Evolutionary conservation across 2,797 vertebrate genomes (phyloP), one percentile per base, ranked within the genome.

Genomic region (Labeo calbasu): DNA sequence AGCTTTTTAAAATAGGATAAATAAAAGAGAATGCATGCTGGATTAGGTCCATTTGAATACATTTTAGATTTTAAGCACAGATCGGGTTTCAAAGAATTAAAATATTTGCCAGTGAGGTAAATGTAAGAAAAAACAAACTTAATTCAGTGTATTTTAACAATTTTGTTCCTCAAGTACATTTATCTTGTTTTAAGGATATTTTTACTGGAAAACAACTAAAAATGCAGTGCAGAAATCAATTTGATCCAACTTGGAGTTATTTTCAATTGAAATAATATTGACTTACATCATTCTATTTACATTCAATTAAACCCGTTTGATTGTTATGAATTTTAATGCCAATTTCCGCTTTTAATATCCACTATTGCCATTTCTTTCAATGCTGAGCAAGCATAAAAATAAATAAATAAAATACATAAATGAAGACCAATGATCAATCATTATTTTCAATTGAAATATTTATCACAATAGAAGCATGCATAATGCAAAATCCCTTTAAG

Each of bases 391-490:
- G 32, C 28, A 65, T 4, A 10, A 65, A 32, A 32, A 32, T 17
- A 15, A 65, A 65, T 17, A 5, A 65, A 12, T 32, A 17, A 66
- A 66, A 66, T 32, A 15, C 28, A 28, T n/a, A n/a, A n/a, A 69
- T 69, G 2, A n/a, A 69, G 32, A 69, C 19, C 13, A 5, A 12
- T 65, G 15, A 17, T 36, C 28, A 3, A 36, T 66, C 1, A 36
- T 66, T 32, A 17, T 65, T 65, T 32, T 36, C 0, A 32, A 66
- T 10, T 66, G 43, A 46, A 46, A 15, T 10, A 40, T 5, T 46
- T 12, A 10, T 79, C 61, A 79, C 23, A 68, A 51, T 1, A 82
- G 50, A 70, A 80, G 32, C 69, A 63, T 50, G 69, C 80, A 82
- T 32, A 19, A 36, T 36, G 15, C 10, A 17, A 63, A 50, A 53